Percentiles rank a stretch among this genome's conserved stretches.
Evolutionary conservation across 2,797 vertebrate species (phyloP).

Genomic region (Enteromius thamalakanensis): DNA sequence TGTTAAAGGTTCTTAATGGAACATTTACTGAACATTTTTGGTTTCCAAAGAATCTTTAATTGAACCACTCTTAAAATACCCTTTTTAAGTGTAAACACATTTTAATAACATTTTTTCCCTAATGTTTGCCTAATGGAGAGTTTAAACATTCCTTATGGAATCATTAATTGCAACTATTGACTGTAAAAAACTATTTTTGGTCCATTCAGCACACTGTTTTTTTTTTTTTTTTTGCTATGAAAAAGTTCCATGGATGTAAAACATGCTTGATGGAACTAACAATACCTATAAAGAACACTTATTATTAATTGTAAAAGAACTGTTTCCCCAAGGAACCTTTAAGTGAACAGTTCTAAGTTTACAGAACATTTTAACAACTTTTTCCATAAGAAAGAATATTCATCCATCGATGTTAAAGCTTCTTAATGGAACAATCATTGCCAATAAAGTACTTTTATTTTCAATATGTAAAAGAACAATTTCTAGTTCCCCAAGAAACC

Average conservation of each 20-base stretch:
- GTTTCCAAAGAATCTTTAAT: too few relatives aligned
- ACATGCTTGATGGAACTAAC: neutral
- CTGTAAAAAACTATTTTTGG: neutral
- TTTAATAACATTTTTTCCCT: neutral
- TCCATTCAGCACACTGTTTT: neutral
- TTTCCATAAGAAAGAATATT: neutral
- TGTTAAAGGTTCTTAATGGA: neutral
- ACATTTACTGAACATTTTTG: neutral
- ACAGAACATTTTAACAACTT: neutral
- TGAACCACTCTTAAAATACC: neutral
- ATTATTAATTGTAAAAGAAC: neutral
- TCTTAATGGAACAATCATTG: neutral
- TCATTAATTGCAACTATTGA: neutral
- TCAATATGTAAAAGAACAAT: neutral
- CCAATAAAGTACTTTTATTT: neutral
- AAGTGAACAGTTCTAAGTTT: neutral
- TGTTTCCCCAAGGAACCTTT: neutral
- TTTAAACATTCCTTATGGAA: neutral
- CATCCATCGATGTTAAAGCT: neutral
- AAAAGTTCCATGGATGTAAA: neutral
- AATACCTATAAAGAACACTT: neutral
- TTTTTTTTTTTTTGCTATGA: neutral
- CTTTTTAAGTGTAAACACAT: neutral
- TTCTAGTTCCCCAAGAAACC: neutral
- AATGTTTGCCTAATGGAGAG: neutral